Percentiles rank a stretch among this genome's conserved stretches.
Evolutionary conservation across 2,113 vertebrate species (phyloP).

Genomic region (Rynchops niger): DNA sequence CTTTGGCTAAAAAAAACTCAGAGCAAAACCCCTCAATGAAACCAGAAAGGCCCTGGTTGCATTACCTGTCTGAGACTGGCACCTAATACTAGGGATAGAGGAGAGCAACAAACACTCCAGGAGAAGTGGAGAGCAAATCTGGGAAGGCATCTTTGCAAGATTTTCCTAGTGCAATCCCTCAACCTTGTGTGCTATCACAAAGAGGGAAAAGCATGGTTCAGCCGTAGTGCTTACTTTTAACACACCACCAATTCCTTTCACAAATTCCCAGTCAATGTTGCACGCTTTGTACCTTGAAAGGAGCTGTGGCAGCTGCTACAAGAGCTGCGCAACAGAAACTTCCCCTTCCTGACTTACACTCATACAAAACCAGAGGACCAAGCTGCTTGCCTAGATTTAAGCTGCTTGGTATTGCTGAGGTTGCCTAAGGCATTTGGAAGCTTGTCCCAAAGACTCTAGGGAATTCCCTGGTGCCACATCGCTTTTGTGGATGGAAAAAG

Average conservation of each 20-base stretch:
- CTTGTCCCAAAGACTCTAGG: not conserved
- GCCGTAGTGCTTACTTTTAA: not conserved
- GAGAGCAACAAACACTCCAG: not conserved
- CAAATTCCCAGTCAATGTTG: not conserved
- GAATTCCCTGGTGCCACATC: not conserved
- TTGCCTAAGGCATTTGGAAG: not conserved
- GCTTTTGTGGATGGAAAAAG: not conserved
- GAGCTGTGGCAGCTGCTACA: not conserved
- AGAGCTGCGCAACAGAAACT: not conserved
- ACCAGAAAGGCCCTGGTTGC: not conserved
- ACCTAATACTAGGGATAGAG: not conserved
- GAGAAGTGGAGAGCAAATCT: not conserved
- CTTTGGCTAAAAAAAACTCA: not conserved
- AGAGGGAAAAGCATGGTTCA: not conserved
- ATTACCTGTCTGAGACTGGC: not conserved
- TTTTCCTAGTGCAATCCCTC: not conserved
- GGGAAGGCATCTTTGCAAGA: not conserved
- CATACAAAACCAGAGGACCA: not conserved
- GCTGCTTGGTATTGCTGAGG: not conserved
- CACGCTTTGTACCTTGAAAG: not conserved
- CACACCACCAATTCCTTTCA: not conserved
- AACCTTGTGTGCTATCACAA: not conserved
- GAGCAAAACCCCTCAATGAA: not conserved
- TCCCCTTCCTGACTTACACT: not conserved
- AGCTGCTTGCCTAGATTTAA: not conserved